phyloP scores from a whole-genome alignment of 2,113 vertebrate genomes.

The Platichthys flesus region DNA sequence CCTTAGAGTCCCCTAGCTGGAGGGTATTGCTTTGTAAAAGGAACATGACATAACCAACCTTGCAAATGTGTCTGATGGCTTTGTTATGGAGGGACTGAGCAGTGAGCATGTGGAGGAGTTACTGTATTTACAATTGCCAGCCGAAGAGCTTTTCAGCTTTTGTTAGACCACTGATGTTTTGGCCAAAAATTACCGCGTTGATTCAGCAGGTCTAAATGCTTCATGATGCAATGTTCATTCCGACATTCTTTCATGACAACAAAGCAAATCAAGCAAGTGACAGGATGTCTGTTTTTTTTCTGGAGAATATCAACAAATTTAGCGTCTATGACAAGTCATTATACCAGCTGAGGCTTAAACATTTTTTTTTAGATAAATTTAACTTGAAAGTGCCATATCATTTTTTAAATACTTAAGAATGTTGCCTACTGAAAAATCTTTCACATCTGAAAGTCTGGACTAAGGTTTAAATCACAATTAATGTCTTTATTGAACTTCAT shows the following conservation, averaged over 20 bases:
- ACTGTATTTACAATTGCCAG: slow-evolving; percentile 29
- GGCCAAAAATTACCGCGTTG: neutral
- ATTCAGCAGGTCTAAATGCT: slow-evolving; percentile 16
- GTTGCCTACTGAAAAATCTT: neutral
- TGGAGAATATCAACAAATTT: slow-evolving; percentile 17
- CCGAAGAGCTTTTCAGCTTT: slow-evolving; percentile 26
- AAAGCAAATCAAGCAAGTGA: slow-evolving; percentile 48
- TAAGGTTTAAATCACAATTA: no score
- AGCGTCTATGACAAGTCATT: slow-evolving; percentile 14
- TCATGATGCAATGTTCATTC: slow-evolving; percentile 33
- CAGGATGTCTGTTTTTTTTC: slow-evolving; percentile 8
- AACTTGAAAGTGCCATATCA: neutral
- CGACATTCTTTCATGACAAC: slow-evolving; percentile 26
- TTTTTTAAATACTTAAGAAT: no score
- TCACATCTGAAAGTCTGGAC: no score
- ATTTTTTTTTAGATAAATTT: neutral
- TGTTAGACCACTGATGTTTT: slow-evolving; percentile 33
- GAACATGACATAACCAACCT: slow-evolving; percentile 79
- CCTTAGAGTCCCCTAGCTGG: slow-evolving; percentile 71
- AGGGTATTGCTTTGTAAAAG: slow-evolving; percentile 76
- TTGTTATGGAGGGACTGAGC: slow-evolving; percentile 67
- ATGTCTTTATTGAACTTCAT: no score
- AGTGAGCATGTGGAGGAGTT: slow-evolving; percentile 42
- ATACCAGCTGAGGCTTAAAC: slow-evolving; percentile 5
- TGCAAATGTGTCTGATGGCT: slow-evolving; percentile 77